Conservation (phyloP, 35 echinoderm and acorn worm species). For the Ophioderma brevispina region DNA sequence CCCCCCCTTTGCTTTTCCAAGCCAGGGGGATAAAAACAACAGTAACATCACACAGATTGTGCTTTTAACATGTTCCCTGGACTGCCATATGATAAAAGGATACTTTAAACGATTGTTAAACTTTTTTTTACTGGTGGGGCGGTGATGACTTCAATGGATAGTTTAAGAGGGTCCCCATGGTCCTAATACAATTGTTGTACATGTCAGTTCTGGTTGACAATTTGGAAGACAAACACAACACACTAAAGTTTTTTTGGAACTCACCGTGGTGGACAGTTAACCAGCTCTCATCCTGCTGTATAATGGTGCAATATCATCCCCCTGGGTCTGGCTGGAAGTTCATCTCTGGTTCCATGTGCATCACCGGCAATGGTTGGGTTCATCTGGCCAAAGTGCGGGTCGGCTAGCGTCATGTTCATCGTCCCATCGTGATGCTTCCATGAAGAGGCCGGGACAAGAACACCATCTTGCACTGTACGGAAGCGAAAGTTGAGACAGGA, state of each 20-base stretch:
- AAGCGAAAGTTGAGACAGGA: conserved; percentile 46
- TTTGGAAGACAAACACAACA: not conserved
- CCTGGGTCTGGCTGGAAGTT: conserved; percentile 62
- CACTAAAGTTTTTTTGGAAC: not conserved
- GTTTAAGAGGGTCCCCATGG: not conserved
- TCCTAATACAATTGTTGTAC: not conserved
- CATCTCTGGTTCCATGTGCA: conserved; percentile 99
- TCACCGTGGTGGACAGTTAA: conserved; percentile 90
- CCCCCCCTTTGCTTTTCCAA: too few relatives aligned
- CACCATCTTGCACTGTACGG: conserved; percentile 72
- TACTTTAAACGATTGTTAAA: too few relatives aligned
- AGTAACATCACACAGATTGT: too few relatives aligned
- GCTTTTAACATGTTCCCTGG: too few relatives aligned
- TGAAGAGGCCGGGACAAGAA: conserved; percentile 90
- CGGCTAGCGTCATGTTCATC: conserved; percentile 85
- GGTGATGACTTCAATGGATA: too few relatives aligned
- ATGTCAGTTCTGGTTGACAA: not conserved
- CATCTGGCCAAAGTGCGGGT: conserved; percentile 81
- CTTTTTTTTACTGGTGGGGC: too few relatives aligned
- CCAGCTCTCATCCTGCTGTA: conserved; percentile 96
- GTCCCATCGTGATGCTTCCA: conserved; percentile 93
- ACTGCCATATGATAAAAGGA: too few relatives aligned
- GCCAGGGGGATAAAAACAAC: too few relatives aligned
- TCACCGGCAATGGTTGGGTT: conserved; percentile 92
- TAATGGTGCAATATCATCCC: conserved; percentile 84